phyloP scores from a whole-genome alignment of 2,888 invertebrate species.

The Blastobasis lacticolella region DNA sequence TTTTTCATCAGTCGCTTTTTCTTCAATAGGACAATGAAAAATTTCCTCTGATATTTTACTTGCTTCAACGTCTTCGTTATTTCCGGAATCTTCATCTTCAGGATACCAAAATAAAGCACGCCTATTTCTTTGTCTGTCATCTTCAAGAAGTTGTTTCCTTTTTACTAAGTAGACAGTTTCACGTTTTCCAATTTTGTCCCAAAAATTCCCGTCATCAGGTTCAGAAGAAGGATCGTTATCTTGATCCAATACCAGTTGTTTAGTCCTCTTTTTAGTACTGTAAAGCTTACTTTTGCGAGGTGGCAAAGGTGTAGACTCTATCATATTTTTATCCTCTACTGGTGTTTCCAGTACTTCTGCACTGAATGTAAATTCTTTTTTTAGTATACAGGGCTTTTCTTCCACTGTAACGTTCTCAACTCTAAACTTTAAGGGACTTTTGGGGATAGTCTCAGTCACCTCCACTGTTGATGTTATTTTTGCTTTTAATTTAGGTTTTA shows the following conservation, averaged over 20 bases:
- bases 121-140: slow-evolving; percentile 48
- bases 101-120: slow-evolving; percentile 55
- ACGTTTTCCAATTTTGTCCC: slow-evolving; percentile 77
- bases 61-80: slow-evolving; percentile 13
- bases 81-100: slow-evolving; percentile 25
- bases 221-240: slow-evolving; percentile 42
- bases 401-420: slow-evolving; percentile 76
- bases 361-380: slow-evolving; percentile 54
- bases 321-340: slow-evolving; percentile 11
- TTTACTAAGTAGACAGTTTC: slow-evolving; percentile 77
- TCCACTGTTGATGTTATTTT: slow-evolving; percentile 72
- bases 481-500: slow-evolving; percentile 40
- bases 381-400: slow-evolving; percentile 53
- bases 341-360: slow-evolving; percentile 37
- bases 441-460: slow-evolving; percentile 64
- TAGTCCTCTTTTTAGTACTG: slow-evolving; percentile 17
- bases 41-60: not conserved
- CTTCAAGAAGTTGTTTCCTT: slow-evolving; percentile 67
- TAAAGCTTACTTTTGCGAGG: slow-evolving; percentile 8
- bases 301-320: not conserved
- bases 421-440: slow-evolving; percentile 66
- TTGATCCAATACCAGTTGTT: slow-evolving; percentile 19
- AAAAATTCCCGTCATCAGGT: slow-evolving; percentile 74
- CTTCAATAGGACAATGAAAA: not conserved
- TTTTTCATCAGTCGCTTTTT: not conserved